Conservation (phyloP, 2,113 vertebrate species). For the Cygnus atratus region DNA sequence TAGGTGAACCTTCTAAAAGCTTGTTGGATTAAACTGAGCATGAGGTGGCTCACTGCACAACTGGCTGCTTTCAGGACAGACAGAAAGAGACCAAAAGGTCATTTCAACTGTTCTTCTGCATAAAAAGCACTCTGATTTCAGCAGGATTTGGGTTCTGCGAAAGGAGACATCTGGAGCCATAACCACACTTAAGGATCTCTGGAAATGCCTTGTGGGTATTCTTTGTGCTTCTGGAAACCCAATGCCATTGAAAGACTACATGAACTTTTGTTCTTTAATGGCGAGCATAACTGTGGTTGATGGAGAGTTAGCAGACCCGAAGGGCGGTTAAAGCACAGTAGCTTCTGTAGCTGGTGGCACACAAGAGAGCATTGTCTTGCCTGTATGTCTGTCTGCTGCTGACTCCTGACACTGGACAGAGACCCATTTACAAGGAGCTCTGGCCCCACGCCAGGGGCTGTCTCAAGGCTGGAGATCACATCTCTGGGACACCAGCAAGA, state of each 20-base stretch:
- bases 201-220: not conserved
- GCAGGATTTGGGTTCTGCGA: not conserved
- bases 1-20: not conserved
- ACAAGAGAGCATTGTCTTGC: not conserved
- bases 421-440: not conserved
- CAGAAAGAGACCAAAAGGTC: not conserved
- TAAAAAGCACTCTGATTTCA: not conserved
- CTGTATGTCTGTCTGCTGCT: not conserved
- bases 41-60: not conserved
- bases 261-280: not conserved
- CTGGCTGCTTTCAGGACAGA: not conserved
- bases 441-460: not conserved
- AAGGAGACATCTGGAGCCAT: not conserved
- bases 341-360: not conserved
- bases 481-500: not conserved
- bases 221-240: constrained; percentile 43
- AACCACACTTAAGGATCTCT: constrained; percentile 51
- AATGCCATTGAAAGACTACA: not conserved
- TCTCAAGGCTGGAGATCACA: not conserved
- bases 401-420: constrained; percentile 49
- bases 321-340: not conserved
- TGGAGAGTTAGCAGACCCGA: not conserved
- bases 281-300: constrained; percentile 21
- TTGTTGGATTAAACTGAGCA: not conserved
- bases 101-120: not conserved